Base-by-base conservation (phyloP, 2,888 invertebrate genomes). In the Eupithecia exiguata region DNA sequence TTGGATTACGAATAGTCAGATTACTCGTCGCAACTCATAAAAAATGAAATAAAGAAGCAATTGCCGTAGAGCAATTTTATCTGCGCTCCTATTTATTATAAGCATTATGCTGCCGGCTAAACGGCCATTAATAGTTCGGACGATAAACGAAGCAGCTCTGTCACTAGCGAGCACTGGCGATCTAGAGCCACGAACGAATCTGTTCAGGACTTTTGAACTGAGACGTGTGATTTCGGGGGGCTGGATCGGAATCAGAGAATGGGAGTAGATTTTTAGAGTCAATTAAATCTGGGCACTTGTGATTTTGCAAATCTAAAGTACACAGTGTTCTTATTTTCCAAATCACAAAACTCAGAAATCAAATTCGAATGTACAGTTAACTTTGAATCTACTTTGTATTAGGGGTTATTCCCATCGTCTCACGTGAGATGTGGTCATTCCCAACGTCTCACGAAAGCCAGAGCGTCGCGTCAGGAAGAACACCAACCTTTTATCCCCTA, bases 151-250 rank as follows among this genome's bases (percentile, higher is more conserved):
- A 71, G 46, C 66, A 21, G 36, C 49, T 69, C 71, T 71, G 76
- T 76, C 73, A 71, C 76, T 73, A 63, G 63, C 46, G 66, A 40
- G 70, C 75, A 71, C 72, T n/a, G 35, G 12, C 38, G 5, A 21
- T 65, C 21, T 65, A 38, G 36, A n/a, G n/a, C n/a, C 5, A 25
- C 14, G 25, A 5, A n/a, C 21, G 4, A 25, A 58, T 14, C 25
- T 58, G 58, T 58, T 58, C 21, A 58, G 1, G 25, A 25, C 53
- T 58, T 58, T 21, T 53, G 53, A 53, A 53, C 53, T 46, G 4
- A 46, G 1, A 1, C 1, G 18, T 49, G 7, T n/a, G n/a, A 49
- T n/a, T 49, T n/a, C n/a, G n/a, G 49, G n/a, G 49, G n/a, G n/a
- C n/a, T 0, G 49, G 4, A 53, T 53, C 21, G 49, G 30, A 30